These are phyloP conservation scores for Potamilus streckersoni DNA, from an alignment of 1,140 invertebrate species.

Conservation along the genomic window DNA sequence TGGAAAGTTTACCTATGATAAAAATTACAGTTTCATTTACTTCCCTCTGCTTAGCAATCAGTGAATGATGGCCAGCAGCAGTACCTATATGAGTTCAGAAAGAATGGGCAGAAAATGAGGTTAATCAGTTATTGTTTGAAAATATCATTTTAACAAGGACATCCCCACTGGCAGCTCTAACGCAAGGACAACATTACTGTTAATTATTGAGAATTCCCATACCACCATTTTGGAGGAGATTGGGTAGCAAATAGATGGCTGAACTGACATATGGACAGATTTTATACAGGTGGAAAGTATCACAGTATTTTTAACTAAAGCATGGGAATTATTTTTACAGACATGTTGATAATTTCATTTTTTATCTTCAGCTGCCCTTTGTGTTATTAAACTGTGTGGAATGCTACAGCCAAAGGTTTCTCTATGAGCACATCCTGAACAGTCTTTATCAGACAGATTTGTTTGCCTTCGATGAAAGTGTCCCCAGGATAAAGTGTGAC, in stretches of 20 bases:
- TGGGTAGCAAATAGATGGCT: too few relatives aligned
- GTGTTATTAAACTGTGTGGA: conserved; percentile 85
- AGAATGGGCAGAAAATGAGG: neutral
- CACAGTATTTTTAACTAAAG: neutral
- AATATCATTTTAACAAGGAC: neutral
- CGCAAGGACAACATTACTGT: too few relatives aligned
- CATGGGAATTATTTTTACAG: too few relatives aligned
- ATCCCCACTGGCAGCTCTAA: too few relatives aligned
- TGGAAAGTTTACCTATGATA: too few relatives aligned
- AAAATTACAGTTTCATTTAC: too few relatives aligned
- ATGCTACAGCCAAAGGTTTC: conserved; percentile 79
- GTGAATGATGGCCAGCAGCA: neutral
- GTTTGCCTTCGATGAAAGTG: conserved; percentile 48
- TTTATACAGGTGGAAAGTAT: neutral
- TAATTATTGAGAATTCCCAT: too few relatives aligned
- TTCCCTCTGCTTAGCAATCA: neutral
- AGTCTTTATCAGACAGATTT: conserved; percentile 67
- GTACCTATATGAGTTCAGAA: neutral
- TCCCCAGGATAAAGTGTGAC: conserved; percentile 76
- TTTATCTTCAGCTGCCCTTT: conserved; percentile 67
- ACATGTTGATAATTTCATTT: conserved; percentile 1
- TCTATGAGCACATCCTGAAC: conserved; percentile 82
- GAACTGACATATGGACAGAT: neutral
- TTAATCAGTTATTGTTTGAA: neutral
- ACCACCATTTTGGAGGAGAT: too few relatives aligned